Evolutionary conservation across 37 sponge, comb jelly and placozoan genomes (phyloP).

Genomic region (Theonella swinhoei): DNA sequence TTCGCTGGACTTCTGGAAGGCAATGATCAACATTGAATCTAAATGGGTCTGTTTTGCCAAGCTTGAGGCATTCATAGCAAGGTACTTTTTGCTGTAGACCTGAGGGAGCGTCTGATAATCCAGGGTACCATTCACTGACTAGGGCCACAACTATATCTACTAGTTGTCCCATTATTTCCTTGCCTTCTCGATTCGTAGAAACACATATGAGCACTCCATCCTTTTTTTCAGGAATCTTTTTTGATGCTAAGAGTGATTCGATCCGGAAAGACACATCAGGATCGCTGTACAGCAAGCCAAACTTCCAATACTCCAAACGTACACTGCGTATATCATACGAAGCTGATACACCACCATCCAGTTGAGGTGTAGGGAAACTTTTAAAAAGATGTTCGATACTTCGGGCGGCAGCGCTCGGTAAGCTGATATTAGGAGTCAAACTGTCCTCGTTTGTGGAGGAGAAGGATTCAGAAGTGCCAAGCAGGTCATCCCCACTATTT

Average conservation of each 20-base stretch:
- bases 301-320: constrained; percentile 67
- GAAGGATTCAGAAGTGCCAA: not conserved
- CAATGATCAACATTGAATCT: constrained; percentile 51
- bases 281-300: constrained; percentile 61
- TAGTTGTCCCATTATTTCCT: constrained; percentile 69
- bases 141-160: constrained; percentile 73
- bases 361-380: not conserved
- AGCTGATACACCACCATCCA: not conserved
- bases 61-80: constrained; percentile 70
- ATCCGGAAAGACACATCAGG: constrained; percentile 46
- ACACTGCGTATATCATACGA: constrained; percentile 7
- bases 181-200: constrained; percentile 53
- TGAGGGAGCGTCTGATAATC: constrained; percentile 27
- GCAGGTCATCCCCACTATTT: not conserved
- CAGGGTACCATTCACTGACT: constrained; percentile 86
- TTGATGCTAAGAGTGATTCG: constrained; percentile 51
- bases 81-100: constrained; percentile 60
- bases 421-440: not conserved
- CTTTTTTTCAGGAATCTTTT: constrained; percentile 18
- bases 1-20: constrained; percentile 20
- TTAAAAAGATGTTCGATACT: not conserved
- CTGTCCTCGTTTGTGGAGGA: not conserved
- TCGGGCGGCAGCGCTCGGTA: not conserved
- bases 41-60: constrained; percentile 27
- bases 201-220: constrained; percentile 69